These are phyloP conservation scores for Calliphora vicina DNA, from an alignment of 1,140 invertebrate genomes.

Conservation along the genomic window DNA sequence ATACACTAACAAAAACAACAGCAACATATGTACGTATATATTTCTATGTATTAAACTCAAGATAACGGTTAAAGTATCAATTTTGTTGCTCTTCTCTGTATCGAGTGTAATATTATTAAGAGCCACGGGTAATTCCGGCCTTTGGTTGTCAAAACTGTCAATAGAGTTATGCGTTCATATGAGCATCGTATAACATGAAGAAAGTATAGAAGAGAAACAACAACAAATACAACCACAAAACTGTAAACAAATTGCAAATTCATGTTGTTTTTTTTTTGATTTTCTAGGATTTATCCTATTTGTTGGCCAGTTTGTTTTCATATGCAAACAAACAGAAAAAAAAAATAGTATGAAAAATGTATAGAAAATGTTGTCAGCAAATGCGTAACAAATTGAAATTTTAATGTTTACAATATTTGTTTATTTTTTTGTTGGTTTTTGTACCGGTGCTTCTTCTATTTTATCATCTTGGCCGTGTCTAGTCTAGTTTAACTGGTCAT, in stretches of 20 bases:
- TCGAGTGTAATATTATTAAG: neutral
- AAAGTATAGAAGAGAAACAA: neutral
- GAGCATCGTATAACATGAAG: neutral
- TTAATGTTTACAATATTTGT: constrained; percentile 6
- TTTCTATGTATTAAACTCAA: no score
- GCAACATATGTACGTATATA: neutral
- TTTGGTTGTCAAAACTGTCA: constrained; percentile 33
- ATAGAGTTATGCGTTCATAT: neutral
- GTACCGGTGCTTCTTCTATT: neutral
- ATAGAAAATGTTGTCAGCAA: constrained; percentile 29
- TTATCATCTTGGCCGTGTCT: neutral
- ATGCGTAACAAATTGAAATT: constrained; percentile 32
- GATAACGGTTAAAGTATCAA: neutral
- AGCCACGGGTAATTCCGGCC: constrained; percentile 28
- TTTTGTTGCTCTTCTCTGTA: neutral
- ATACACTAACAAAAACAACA: neutral
- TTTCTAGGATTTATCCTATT: neutral
- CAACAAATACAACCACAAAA: neutral
- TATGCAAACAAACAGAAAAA: neutral
- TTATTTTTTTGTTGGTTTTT: neutral
- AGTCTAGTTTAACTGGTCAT: constrained; percentile 9
- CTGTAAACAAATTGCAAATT: constrained; percentile 24
- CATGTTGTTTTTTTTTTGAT: neutral
- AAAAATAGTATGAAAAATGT: constrained; percentile 19
- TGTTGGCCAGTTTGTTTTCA: neutral